These are phyloP conservation scores for Zaprionus gabonicus DNA, from an alignment of 1,140 invertebrate species.

Conservation along the genomic window DNA sequence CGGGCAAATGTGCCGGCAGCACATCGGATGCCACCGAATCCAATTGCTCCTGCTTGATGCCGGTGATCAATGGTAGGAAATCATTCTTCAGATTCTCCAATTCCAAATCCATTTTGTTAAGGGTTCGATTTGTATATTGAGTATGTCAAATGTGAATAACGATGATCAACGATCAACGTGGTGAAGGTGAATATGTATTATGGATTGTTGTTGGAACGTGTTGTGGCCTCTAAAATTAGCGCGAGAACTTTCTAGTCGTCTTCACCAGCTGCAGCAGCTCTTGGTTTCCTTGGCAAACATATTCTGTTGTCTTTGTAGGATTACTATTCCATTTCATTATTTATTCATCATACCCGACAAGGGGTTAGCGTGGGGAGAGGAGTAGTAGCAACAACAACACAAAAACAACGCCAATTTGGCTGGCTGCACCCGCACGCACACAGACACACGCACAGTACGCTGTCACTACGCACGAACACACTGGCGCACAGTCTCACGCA, in stretches of 20 bases:
- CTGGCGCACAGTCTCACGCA: slow-evolving; percentile 26
- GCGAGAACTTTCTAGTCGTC: slow-evolving; percentile 26
- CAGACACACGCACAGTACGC: slow-evolving; percentile 9
- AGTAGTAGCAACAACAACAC: slow-evolving; percentile 16
- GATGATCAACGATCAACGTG: slow-evolving; percentile 4
- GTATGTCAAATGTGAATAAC: slow-evolving; percentile 16
- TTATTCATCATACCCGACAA: slow-evolving; percentile 32
- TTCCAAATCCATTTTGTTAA: slow-evolving; percentile 75
- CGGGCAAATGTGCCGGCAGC: slow-evolving; percentile 58
- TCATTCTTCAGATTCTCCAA: slow-evolving; percentile 81
- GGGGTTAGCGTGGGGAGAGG: not conserved
- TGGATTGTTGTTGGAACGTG: slow-evolving; percentile 6
- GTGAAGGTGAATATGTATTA: slow-evolving; percentile 1
- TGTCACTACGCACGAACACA: slow-evolving; percentile 12
- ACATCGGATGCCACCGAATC: slow-evolving; percentile 70
- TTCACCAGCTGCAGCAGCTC: slow-evolving; percentile 36
- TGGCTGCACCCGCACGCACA: slow-evolving; percentile 16
- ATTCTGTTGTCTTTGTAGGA: slow-evolving; percentile 30
- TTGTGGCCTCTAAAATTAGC: slow-evolving; percentile 37
- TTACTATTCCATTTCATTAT: slow-evolving; percentile 46
- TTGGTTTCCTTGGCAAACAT: slow-evolving; percentile 41
- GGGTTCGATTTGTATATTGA: not conserved
- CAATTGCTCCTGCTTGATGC: slow-evolving; percentile 82
- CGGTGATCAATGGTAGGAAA: slow-evolving; percentile 74
- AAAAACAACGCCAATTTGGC: slow-evolving; percentile 42